phyloP scores from a whole-genome alignment of 2,888 invertebrate species.

The Leptogaster cylindrica region DNA sequence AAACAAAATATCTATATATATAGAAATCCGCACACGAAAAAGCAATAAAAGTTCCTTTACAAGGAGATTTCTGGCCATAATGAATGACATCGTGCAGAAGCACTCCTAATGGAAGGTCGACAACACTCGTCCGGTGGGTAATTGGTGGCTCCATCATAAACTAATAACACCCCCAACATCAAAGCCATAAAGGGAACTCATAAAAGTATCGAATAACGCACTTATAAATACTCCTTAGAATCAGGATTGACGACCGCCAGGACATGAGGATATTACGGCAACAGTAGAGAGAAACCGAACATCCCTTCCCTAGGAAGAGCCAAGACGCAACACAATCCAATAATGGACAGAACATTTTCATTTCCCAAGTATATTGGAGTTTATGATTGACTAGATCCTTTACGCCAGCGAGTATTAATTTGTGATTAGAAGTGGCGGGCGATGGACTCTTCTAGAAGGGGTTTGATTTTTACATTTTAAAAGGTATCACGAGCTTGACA shows the following conservation, averaged over 20 bases:
- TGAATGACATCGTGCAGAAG: background rate
- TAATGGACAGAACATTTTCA: constrained; percentile 34
- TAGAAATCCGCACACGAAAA: constrained; percentile 5
- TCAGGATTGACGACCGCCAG: constrained; percentile 31
- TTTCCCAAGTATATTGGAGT: constrained; percentile 25
- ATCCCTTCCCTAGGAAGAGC: background rate
- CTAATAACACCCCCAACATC: constrained; percentile 38
- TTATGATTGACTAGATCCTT: constrained; percentile 16
- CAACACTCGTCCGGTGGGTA: constrained; percentile 18
- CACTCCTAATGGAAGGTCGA: constrained; percentile 11
- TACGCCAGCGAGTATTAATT: too few species aligned
- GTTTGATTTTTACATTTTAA: too few species aligned
- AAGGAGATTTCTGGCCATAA: constrained; percentile 4
- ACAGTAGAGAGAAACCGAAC: background rate
- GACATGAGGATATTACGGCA: background rate
- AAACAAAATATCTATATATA: background rate
- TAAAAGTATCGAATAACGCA: constrained; percentile 40
- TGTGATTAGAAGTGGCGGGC: too few species aligned
- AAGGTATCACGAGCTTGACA: too few species aligned
- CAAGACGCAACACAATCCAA: constrained; percentile 26
- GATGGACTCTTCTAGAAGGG: too few species aligned
- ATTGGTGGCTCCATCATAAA: constrained; percentile 33
- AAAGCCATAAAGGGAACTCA: constrained; percentile 38
- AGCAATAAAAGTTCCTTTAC: constrained; percentile 23
- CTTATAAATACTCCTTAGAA: constrained; percentile 36